Base-by-base conservation (phyloP, 2,113 vertebrate species). In the Alethe diademata region DNA sequence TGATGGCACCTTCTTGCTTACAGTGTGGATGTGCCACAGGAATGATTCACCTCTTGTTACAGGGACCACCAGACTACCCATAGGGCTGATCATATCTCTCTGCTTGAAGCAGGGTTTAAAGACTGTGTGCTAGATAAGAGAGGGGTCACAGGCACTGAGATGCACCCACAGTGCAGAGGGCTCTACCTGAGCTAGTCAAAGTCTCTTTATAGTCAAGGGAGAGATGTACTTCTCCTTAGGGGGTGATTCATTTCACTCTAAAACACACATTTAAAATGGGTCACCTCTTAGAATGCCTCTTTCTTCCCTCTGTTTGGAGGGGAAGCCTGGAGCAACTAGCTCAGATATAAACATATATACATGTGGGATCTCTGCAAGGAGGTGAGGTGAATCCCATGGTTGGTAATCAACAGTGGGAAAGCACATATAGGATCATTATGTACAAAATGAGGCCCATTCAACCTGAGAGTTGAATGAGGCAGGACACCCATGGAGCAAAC, bases 251-350 rank as follows among this genome's bases (percentile, higher is more conserved):
- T 92, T 94, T 94, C 40, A 66, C 60, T 88, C 42, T 90, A 76
- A 94, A 95, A 38, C 25, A 76, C 90, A 88, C 66, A 95, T 96
- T 96, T 95, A 95, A 96, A 97, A 79, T 95, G 90, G 85, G 88
- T 94, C 93, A 93, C 60, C 45, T 82, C 82, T 86, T 82, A 79
- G 96, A 88, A 82, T 2, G 1, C 3, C 10, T 67, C 12, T 58
- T 78, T 58, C 16, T 78, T 60, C 13, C 24, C 22, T 17, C 14
- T 48, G 8, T 85, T 88, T 90, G 43, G 35, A 86, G 23, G 14
- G 66, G 38, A 17, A 91, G 69, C 84, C 93, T 75, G 66, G 10
- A 89, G 66, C 70, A 92, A 19, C 25, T 57, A 38, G 24, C 45
- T 95, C 26, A 81, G 45, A 42, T 42, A 53, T 65, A 78, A 87